Base-by-base conservation (phyloP, 2,888 invertebrate genomes). In the Halictus ligatus region DNA sequence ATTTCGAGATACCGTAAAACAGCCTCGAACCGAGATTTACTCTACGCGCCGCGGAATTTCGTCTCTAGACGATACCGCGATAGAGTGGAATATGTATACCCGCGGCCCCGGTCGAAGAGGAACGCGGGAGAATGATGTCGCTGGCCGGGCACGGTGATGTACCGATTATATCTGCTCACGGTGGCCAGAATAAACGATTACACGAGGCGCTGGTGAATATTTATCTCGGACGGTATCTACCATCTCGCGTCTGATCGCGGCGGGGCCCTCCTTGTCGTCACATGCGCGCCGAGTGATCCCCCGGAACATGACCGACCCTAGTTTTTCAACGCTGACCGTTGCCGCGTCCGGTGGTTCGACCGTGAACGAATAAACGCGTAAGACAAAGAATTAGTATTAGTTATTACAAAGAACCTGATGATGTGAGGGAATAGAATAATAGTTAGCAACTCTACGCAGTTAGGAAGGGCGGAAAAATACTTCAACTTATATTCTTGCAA, bases 111-210 rank as follows among this genome's bases (percentile, higher is more conserved):
- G 46, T 71, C 71, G 85, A 86, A 78, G 71, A 78, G 79, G 74
- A 77, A 85, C 69, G 73, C 21, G 25, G 81, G 81, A 79, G 86
- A 86, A 82, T 85, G 82, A 86, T 86, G 86, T 86, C 75, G 87
- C 87, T 79, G 81, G 83, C 76, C 87, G 83, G 83, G 78, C 81
- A 78, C 83, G 79, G 74, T 81, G 87, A 86, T 87, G 87, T 87
- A 86, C 81, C 87, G 87, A 87, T 87, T 87, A 84, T 86, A 87
- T 87, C 87, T 87, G 80, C 83, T 86, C 78, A 74, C 81, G 81
- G 83, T 83, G 87, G 83, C 84, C 80, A 81, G 87, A 86, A 87
- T 86, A 86, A 87, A 87, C 87, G 87, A 87, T 87, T 87, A 87
- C 87, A 87, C 87, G 77, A 86, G 83, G 80, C 79, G 81, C 77